Evolutionary conservation across 1,140 invertebrate species (phyloP), one percentile per base, ranked within the genome.

Genomic region (Drosophila tropicalis): DNA sequence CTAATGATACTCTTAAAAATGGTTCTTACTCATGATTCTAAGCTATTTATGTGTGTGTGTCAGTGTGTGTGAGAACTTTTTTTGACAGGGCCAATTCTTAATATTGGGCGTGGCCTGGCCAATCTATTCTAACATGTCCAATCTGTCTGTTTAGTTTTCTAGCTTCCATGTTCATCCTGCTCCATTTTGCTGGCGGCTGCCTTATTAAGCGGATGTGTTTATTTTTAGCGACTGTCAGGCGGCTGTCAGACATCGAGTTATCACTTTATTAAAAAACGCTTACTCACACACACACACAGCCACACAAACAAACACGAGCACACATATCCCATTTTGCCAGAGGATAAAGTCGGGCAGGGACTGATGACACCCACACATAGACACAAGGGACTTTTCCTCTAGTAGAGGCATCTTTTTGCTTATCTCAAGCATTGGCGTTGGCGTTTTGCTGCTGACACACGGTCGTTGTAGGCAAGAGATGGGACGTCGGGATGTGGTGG

Each of bases 201-300:
- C 76, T 81, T 81, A 81, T 72, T 76, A 76, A 72, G 66, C 69
- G 65, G 66, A 68, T 86, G 72, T 77, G 67, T 86, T 80, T 84
- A 84, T 84, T 84, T 84, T 80, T 80, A 76, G 81, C 69, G 70
- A 80, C 78, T 76, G 73, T 76, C 74, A 76, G 74, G 67, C 74
- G 61, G 67, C 74, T 79, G 81, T 84, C 76, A 69, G 72, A 67
- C 81, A 80, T 80, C 81, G 84, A 80, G 81, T 84, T 83, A 83
- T 84, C 81, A 84, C 81, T 84, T 84, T 84, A 84, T 84, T 84
- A 84, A 84, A 84, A 84, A 84, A 76, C 81, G 81, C 81, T 84
- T 84, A 81, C 78, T 81, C 78, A 81, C 78, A 71, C 76, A 79
- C 70, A 62, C 1, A 19, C 15, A 9, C 44, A 55, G 19, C 62